A percentile compares a stretch with the other conserved stretches of the same genome.
These are phyloP conservation scores for Tokudaia muenninki DNA, from an alignment of 2,797 vertebrate genomes.

Conservation along the genomic window DNA sequence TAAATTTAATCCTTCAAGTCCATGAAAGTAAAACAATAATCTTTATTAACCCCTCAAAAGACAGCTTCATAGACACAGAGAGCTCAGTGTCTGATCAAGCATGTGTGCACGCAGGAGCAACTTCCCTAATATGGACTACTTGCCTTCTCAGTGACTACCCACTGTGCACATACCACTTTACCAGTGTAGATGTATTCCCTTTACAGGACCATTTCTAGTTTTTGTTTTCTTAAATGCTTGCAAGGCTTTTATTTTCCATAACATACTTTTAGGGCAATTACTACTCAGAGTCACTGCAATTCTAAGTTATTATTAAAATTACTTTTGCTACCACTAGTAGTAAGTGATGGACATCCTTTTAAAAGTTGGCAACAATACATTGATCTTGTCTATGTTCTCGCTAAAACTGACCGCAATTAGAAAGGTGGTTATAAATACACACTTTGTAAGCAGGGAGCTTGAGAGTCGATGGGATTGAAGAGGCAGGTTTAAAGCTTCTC, in stretches of 20 bases:
- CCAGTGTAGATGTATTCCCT: accelerated
- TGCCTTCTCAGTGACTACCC: too few relatives aligned
- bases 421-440: not conserved
- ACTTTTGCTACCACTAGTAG: not conserved
- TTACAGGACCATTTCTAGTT: not conserved
- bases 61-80: not conserved
- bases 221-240: not conserved
- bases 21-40: not conserved
- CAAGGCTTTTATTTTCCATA: not conserved
- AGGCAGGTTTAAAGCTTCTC: accelerated
- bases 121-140: accelerated
- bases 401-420: not conserved
- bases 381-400: not conserved
- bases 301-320: not conserved
- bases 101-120: too few relatives aligned
- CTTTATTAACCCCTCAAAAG: not conserved
- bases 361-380: not conserved
- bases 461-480: not conserved
- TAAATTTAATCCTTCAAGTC: not conserved
- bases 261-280: not conserved
- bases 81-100: not conserved
- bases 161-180: accelerated
- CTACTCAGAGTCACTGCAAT: not conserved
- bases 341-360: not conserved
- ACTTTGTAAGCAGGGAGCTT: not conserved